phyloP scores from a whole-genome alignment of 2,113 vertebrate species.

The Apaloderma vittatum region DNA sequence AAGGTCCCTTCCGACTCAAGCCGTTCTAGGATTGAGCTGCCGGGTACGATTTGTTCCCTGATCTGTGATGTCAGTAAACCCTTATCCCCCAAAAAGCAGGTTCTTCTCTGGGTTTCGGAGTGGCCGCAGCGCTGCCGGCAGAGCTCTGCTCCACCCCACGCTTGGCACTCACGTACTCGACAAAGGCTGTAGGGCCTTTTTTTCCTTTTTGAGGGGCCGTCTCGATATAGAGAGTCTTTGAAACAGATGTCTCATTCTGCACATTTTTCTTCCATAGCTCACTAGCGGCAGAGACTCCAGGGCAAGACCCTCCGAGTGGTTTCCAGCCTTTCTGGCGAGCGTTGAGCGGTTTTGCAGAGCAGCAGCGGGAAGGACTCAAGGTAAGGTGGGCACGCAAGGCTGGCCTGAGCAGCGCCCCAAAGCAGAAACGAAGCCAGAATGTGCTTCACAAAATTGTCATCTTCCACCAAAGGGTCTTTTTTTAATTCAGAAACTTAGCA shows the following conservation, averaged over 20 bases:
- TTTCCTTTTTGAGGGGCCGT: too few species aligned
- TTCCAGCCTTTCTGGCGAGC: not conserved
- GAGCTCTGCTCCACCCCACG: too few species aligned
- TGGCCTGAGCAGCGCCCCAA: not conserved
- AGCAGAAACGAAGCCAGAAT: not conserved
- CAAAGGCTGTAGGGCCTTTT: not conserved
- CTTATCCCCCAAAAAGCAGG: too few species aligned
- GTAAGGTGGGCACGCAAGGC: rapidly evolving
- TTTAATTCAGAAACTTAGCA: not conserved
- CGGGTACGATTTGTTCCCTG: not conserved
- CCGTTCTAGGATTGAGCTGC: not conserved
- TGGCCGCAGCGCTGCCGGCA: not conserved
- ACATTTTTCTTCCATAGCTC: not conserved
- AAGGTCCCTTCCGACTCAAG: too few species aligned
- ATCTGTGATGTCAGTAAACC: not conserved
- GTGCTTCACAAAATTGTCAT: not conserved
- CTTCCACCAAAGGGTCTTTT: not conserved
- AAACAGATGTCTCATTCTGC: not conserved
- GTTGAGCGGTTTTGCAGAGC: rapidly evolving
- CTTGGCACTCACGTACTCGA: rapidly evolving
- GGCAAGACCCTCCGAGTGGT: not conserved
- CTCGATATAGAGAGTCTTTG: rapidly evolving
- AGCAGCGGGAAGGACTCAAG: not conserved
- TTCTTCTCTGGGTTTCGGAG: too few species aligned
- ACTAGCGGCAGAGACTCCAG: rapidly evolving